Conservation (phyloP, 2,888 invertebrate species). For the Anticlea derivata region DNA sequence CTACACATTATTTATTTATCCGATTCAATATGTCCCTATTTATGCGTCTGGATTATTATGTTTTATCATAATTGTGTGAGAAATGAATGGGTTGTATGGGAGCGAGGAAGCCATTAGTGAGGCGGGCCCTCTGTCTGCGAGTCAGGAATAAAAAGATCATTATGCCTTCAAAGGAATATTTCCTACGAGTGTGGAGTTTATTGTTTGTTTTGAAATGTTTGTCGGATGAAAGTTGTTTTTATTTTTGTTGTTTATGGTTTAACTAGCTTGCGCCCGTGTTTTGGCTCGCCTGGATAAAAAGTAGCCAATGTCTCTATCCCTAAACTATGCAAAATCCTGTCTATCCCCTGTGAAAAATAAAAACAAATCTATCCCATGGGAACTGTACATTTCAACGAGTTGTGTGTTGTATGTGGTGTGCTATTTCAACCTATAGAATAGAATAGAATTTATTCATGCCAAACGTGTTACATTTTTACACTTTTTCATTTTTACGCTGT, state of each 20-base stretch:
- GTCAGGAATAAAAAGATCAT: slow-evolving; percentile 27
- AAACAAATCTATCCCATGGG: no score
- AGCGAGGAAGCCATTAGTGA: slow-evolving; percentile 44
- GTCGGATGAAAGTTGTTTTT: slow-evolving; percentile 14
- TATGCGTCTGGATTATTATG: slow-evolving; percentile 35
- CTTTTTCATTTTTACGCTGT: no score
- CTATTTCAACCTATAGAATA: no score
- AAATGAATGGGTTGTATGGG: slow-evolving; percentile 43
- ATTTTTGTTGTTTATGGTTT: slow-evolving; percentile 9
- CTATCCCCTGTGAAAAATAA: no score
- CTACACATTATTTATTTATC: slow-evolving; percentile 17
- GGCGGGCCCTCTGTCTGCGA: slow-evolving; percentile 45
- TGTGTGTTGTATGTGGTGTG: no score
- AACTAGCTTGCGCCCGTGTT: neutral
- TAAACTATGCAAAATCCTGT: no score
- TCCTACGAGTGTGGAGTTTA: slow-evolving; percentile 21
- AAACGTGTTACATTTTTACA: no score
- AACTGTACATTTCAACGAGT: no score
- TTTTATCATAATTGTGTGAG: slow-evolving; percentile 48
- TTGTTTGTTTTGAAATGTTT: slow-evolving; percentile 31
- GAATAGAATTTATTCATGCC: no score
- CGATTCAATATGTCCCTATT: slow-evolving; percentile 25
- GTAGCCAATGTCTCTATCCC: no score
- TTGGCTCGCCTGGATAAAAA: no score
- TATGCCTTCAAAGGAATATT: slow-evolving; percentile 35